These are phyloP conservation scores for Arctia plantaginis DNA, from an alignment of 2,888 invertebrate species.

Conservation along the genomic window DNA sequence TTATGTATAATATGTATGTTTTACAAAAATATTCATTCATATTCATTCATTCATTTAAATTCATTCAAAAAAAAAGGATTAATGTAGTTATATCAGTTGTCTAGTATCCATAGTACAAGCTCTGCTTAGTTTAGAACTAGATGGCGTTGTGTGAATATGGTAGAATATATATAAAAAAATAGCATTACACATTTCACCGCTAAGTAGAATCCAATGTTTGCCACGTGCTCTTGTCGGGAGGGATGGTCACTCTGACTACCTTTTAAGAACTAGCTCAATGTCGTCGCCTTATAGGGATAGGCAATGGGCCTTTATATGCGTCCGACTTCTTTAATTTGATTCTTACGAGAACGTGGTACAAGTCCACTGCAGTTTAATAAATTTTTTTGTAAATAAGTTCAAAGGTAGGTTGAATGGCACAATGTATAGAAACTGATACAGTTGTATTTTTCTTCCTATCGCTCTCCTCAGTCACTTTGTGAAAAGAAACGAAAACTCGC, in stretches of 20 bases:
- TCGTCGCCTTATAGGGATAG: conserved; percentile 65
- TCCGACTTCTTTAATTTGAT: conserved; percentile 53
- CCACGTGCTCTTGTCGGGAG: conserved; percentile 56
- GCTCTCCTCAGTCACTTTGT: too few species aligned
- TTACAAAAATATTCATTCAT: too few species aligned
- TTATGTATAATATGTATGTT: too few species aligned
- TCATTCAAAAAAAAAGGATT: too few species aligned
- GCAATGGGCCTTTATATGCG: conserved; percentile 43
- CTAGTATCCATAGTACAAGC: too few species aligned
- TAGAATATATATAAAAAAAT: too few species aligned
- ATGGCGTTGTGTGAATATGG: too few species aligned
- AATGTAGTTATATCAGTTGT: too few species aligned
- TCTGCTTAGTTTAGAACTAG: too few species aligned
- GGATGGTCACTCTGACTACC: conserved; percentile 71
- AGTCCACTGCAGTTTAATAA: conserved; percentile 26
- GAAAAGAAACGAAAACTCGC: too few species aligned
- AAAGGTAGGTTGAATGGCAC: not conserved
- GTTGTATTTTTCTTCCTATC: not conserved
- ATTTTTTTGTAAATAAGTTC: not conserved
- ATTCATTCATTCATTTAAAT: too few species aligned
- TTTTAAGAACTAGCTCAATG: conserved; percentile 70
- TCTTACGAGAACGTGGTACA: conserved; percentile 27
- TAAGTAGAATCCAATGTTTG: conserved; percentile 82
- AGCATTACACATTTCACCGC: conserved; percentile 77
- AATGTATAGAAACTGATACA: not conserved